phyloP scores from a whole-genome alignment of 2,113 vertebrate genomes.

The Sminthopsis crassicaudata region DNA sequence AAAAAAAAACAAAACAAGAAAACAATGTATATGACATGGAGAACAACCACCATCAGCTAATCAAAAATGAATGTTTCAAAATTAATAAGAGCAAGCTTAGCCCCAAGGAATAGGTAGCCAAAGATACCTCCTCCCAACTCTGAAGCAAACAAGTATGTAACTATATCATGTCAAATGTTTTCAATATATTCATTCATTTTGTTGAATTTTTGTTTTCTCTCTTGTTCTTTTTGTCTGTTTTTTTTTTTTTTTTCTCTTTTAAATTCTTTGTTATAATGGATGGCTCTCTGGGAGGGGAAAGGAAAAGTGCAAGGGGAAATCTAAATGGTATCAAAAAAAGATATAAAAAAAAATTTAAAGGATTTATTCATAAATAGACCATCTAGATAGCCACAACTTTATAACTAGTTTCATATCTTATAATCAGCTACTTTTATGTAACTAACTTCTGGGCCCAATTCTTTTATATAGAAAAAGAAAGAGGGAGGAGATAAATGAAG shows the following conservation, averaged over 20 bases:
- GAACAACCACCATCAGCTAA: not conserved
- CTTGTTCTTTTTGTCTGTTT: not conserved
- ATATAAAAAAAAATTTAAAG: not conserved
- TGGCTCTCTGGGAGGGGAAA: not conserved
- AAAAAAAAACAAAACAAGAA: not conserved
- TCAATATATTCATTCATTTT: not conserved
- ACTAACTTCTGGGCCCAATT: not conserved
- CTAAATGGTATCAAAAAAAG: not conserved
- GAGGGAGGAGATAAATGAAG: too few relatives aligned
- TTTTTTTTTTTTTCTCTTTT: not conserved
- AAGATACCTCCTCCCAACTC: not conserved
- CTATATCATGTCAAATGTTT: not conserved
- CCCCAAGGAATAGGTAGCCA: not conserved
- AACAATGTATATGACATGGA: not conserved
- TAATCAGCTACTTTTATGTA: not conserved
- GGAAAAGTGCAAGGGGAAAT: not conserved
- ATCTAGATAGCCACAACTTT: not conserved
- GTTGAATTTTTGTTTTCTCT: not conserved
- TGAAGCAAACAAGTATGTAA: not conserved
- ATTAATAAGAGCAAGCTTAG: not conserved
- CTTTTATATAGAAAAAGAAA: not conserved
- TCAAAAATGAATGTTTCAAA: not conserved
- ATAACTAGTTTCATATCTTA: not conserved
- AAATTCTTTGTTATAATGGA: not conserved
- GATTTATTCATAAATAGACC: not conserved